Evolutionary conservation across 2,888 invertebrate genomes (phyloP).

Genomic region (Latheticus oryzae): DNA sequence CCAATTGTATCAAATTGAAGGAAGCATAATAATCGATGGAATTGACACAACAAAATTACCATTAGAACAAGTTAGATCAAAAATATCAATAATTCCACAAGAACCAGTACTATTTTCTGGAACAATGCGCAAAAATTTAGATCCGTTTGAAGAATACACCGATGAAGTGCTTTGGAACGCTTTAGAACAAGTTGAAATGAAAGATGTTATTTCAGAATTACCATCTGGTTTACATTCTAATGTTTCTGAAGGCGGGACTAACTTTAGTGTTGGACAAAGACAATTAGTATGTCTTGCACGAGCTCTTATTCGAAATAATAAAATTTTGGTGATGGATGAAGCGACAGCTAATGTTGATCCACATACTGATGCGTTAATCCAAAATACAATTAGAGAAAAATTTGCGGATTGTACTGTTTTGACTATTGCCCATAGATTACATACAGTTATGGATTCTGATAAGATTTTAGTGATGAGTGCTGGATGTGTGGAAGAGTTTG

Average conservation of each 20-base stretch:
- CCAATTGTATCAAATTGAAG: slow-evolving; percentile 82
- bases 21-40: slow-evolving; percentile 84
- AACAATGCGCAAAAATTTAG: slow-evolving; percentile 66
- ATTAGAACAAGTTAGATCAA: slow-evolving; percentile 79
- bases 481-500: slow-evolving; percentile 81
- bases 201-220: slow-evolving; percentile 71
- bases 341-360: slow-evolving; percentile 89
- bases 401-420: slow-evolving; percentile 84
- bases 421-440: slow-evolving; percentile 86
- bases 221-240: slow-evolving; percentile 64
- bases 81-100: slow-evolving; percentile 87
- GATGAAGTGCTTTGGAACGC: slow-evolving; percentile 57
- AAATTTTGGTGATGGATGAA: slow-evolving; percentile 70
- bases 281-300: slow-evolving; percentile 79
- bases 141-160: slow-evolving; percentile 57
- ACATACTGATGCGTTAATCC: slow-evolving; percentile 82
- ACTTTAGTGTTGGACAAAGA: slow-evolving; percentile 68
- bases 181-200: slow-evolving; percentile 62
- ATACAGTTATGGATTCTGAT: slow-evolving; percentile 91
- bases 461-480: slow-evolving; percentile 86
- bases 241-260: slow-evolving; percentile 72
- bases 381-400: slow-evolving; percentile 80
- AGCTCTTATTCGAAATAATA: slow-evolving; percentile 68
- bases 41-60: slow-evolving; percentile 78
- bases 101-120: slow-evolving; percentile 89